Conservation (phyloP, 2,888 invertebrate species). For the Fragum whitleyi region DNA sequence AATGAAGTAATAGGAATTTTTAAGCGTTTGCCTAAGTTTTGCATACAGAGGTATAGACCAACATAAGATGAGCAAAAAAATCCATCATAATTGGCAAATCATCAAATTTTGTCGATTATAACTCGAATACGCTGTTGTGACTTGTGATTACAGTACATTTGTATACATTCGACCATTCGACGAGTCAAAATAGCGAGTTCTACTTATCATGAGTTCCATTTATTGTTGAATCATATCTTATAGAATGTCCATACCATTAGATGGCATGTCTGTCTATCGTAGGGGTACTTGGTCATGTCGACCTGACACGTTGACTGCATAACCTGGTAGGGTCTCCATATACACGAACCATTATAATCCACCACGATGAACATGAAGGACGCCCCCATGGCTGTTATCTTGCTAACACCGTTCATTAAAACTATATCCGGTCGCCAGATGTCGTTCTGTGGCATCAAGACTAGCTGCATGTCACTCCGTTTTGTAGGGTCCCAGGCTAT, state of each 20-base stretch:
- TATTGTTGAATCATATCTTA: too few relatives aligned
- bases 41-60: too few relatives aligned
- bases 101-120: too few relatives aligned
- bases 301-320: slow-evolving; percentile 50
- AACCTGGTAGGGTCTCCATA: slow-evolving; percentile 55
- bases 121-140: too few relatives aligned
- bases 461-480: slow-evolving; percentile 25
- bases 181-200: too few relatives aligned
- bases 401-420: slow-evolving; percentile 45
- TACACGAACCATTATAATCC: slow-evolving; percentile 45
- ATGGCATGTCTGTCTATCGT: slow-evolving; percentile 52
- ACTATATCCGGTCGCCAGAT: slow-evolving; percentile 60
- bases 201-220: too few relatives aligned
- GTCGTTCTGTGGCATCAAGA: slow-evolving; percentile 57
- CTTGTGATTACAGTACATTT: too few relatives aligned
- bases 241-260: slow-evolving; percentile 59
- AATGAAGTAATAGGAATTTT: too few relatives aligned
- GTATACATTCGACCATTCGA: too few relatives aligned
- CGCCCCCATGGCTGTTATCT: slow-evolving; percentile 45
- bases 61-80: too few relatives aligned
- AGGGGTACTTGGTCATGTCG: slow-evolving; percentile 56
- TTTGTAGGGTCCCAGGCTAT: slow-evolving; percentile 54
- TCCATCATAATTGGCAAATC: too few relatives aligned
- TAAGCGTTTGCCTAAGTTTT: too few relatives aligned
- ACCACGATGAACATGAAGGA: slow-evolving; percentile 45